phyloP scores from a whole-genome alignment of 2,888 invertebrate species.

The Salticus scenicus region DNA sequence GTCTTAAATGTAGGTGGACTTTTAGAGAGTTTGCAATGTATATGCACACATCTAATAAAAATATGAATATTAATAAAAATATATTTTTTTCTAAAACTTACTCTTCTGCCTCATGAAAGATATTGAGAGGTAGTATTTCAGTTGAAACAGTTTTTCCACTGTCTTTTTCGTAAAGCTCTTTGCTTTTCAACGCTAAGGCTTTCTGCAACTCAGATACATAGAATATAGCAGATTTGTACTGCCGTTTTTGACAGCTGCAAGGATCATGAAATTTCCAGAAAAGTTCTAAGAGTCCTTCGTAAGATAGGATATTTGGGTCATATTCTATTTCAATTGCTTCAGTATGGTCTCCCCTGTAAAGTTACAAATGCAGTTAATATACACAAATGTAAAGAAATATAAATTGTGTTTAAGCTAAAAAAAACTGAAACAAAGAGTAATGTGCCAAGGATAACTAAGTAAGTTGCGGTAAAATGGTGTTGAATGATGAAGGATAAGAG shows the following conservation, averaged over 20 bases:
- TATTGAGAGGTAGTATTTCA: constrained; percentile 84
- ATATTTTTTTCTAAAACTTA: too few species aligned
- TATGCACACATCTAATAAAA: too few species aligned
- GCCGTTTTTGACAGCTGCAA: constrained; percentile 83
- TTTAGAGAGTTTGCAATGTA: too few species aligned
- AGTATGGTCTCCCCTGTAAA: constrained; percentile 91
- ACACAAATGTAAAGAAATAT: too few species aligned
- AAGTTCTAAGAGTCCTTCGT: constrained; percentile 83
- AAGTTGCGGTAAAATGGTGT: too few species aligned
- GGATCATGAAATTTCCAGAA: constrained; percentile 98
- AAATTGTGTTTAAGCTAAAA: too few species aligned
- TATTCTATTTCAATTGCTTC: constrained; percentile 95
- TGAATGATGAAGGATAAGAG: too few species aligned
- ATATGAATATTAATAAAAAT: too few species aligned
- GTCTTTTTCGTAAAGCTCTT: constrained; percentile 78
- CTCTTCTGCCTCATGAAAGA: constrained; percentile 95
- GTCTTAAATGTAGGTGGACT: too few species aligned
- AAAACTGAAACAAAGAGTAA: too few species aligned
- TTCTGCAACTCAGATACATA: constrained; percentile 92
- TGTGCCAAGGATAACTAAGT: too few species aligned
- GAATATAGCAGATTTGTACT: constrained; percentile 93
- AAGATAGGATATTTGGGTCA: constrained; percentile 86
- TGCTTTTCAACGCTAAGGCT: constrained; percentile 82
- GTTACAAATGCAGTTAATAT: not conserved
- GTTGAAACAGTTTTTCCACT: constrained; percentile 81